Percentiles rank a stretch among this genome's conserved stretches.
phyloP scores from a whole-genome alignment of 2,888 invertebrate species.

The Ceramica pisi region DNA sequence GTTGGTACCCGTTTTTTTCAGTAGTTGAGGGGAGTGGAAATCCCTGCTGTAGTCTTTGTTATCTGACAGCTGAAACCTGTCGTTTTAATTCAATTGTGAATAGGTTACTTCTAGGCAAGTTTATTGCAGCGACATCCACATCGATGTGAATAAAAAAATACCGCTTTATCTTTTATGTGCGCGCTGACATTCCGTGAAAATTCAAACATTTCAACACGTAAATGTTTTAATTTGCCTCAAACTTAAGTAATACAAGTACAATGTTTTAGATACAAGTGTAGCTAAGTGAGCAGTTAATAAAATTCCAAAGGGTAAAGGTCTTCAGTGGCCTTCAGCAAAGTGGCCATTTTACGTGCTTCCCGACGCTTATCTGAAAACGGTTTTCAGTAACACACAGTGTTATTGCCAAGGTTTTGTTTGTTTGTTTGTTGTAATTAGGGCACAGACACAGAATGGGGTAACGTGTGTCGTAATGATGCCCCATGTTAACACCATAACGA shows the following conservation, averaged over 20 bases:
- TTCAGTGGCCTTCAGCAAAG: slow-evolving; percentile 68
- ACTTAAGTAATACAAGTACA: slow-evolving; percentile 33
- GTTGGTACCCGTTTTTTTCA: too few relatives aligned
- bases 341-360: slow-evolving; percentile 67
- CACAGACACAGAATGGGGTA: slow-evolving; percentile 29
- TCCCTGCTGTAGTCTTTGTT: too few relatives aligned
- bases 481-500: slow-evolving; percentile 41
- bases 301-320: slow-evolving; percentile 67
- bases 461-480: slow-evolving; percentile 40
- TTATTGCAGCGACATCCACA: too few relatives aligned
- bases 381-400: slow-evolving; percentile 65
- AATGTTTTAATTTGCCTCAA: slow-evolving; percentile 19
- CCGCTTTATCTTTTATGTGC: too few relatives aligned
- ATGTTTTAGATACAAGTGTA: slow-evolving; percentile 50
- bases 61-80: too few relatives aligned
- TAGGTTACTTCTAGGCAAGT: too few relatives aligned
- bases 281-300: slow-evolving; percentile 68
- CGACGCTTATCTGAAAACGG: slow-evolving; percentile 71
- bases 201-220: background rate
- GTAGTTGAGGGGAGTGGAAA: too few relatives aligned
- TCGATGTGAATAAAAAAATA: too few relatives aligned
- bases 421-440: slow-evolving; percentile 52
- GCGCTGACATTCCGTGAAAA: too few relatives aligned
- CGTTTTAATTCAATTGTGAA: too few relatives aligned
- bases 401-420: slow-evolving; percentile 63